Evolutionary conservation across 2,888 invertebrate species (phyloP), one percentile per base, ranked within the genome.

Genomic region (Tachystola acroxantha): DNA sequence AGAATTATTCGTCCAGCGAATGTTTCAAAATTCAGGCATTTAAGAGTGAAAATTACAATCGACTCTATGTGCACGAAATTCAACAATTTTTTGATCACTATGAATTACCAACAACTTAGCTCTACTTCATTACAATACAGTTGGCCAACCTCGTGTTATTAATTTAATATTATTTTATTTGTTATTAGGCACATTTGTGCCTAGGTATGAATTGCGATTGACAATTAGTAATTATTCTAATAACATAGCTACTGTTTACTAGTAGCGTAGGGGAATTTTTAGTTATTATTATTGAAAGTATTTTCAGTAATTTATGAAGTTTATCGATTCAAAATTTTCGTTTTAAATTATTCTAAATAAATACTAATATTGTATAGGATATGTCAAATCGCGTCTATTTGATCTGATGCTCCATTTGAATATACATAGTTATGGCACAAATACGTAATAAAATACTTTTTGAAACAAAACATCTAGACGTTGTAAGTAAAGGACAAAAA

Each of bases 31-130:
- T n/a, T n/a, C n/a, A n/a, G n/a, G n/a, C n/a, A n/a, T n/a, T n/a
- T n/a, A n/a, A n/a, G n/a, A n/a, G n/a, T n/a, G n/a, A n/a, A n/a
- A n/a, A n/a, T n/a, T n/a, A n/a, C n/a, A n/a, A 16, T n/a, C 11
- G 25, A 20, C 26, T 34, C 29, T 50, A 54, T 57, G 56, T 24
- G 7, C 9, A 22, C 9, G 48, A 36, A 45, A 34, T 48, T 51
- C 43, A 70, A 68, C 64, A 65, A 59, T 37, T 24, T 24, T 24
- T n/a, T 38, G 32, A 27, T 53, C 48, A 50, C 53, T 59, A 58
- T 51, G 57, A 59, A 55, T 47, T 43, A 43, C 59, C 53, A 71
- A 74, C 70, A 68, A 59, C 56, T 64, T 65, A 65, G 34, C 34
- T 10, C 51, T 64, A 63, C 46, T 37, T 32, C 25, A 24, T 44